phyloP scores from a whole-genome alignment of 2,888 invertebrate genomes.

The Zygaena filipendulae region DNA sequence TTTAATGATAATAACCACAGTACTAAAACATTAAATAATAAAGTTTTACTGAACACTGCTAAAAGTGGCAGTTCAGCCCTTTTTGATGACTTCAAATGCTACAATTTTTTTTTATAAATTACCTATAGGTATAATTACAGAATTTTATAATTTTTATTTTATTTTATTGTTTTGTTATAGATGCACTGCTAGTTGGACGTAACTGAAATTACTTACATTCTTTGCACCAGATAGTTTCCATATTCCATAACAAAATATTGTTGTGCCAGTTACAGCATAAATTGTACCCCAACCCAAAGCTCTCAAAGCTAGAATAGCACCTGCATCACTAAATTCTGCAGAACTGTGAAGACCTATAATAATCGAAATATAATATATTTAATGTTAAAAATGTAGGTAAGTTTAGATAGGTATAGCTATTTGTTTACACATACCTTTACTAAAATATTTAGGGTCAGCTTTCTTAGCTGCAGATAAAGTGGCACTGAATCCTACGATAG shows the following conservation, averaged over 20 bases:
- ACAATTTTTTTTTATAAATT: too few relatives aligned
- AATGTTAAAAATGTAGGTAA: background rate
- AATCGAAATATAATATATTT: conserved; percentile 2
- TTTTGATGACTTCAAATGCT: too few relatives aligned
- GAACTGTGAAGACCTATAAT: conserved; percentile 64
- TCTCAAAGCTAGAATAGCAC: conserved; percentile 80
- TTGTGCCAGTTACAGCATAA: conserved; percentile 88
- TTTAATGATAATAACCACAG: too few relatives aligned
- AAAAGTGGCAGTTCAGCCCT: too few relatives aligned
- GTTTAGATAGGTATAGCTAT: background rate
- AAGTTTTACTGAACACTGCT: too few relatives aligned
- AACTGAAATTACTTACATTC: conserved; percentile 75
- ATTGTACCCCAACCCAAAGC: conserved; percentile 91
- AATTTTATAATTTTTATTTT: too few relatives aligned
- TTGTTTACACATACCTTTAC: conserved; percentile 62
- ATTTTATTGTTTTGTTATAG: too few relatives aligned
- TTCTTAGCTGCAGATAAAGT: conserved; percentile 83
- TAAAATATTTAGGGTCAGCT: conserved; percentile 82
- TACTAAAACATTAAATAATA: too few relatives aligned
- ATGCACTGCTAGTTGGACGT: too few relatives aligned
- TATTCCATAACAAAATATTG: conserved; percentile 81
- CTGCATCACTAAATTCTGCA: conserved; percentile 77
- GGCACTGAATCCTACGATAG: conserved; percentile 83
- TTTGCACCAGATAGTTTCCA: conserved; percentile 92
- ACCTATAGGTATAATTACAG: too few relatives aligned